phyloP scores from a whole-genome alignment of 2,797 vertebrate genomes.

The Molothrus aeneus region DNA sequence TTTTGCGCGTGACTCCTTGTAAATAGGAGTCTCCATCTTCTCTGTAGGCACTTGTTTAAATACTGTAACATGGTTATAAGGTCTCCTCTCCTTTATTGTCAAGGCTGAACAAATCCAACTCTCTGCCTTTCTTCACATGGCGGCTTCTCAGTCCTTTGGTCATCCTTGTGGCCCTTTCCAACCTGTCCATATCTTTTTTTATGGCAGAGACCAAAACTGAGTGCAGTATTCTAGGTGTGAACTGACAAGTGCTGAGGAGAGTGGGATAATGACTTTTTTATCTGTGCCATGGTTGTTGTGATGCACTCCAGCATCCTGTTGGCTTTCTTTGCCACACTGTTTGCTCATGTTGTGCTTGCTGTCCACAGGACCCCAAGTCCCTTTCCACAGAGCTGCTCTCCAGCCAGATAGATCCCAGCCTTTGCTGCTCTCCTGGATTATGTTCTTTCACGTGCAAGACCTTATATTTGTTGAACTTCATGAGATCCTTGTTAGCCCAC shows the following conservation, averaged over 20 bases:
- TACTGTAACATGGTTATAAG: background rate
- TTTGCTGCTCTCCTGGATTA: background rate
- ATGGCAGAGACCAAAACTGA: background rate
- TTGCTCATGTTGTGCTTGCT: background rate
- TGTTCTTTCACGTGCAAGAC: background rate
- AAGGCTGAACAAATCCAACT: background rate
- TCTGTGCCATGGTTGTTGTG: background rate
- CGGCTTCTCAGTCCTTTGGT: background rate
- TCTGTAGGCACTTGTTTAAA: background rate
- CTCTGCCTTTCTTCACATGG: background rate
- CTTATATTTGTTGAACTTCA: background rate
- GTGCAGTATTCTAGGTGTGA: background rate
- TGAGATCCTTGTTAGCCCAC: background rate
- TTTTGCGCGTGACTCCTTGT: background rate
- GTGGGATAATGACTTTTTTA: background rate
- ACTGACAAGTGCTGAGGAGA: background rate
- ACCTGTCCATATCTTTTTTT: background rate
- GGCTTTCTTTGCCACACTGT: background rate
- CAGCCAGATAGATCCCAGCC: background rate
- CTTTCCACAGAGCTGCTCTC: background rate
- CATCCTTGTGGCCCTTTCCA: background rate
- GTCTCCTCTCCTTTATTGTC: background rate
- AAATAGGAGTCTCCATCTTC: background rate
- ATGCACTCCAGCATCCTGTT: background rate
- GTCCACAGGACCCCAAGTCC: background rate